A percentile compares a stretch with the other conserved stretches of the same genome.
These are phyloP conservation scores for Luffia ferchaultella DNA, from an alignment of 2,888 invertebrate species.

Conservation along the genomic window DNA sequence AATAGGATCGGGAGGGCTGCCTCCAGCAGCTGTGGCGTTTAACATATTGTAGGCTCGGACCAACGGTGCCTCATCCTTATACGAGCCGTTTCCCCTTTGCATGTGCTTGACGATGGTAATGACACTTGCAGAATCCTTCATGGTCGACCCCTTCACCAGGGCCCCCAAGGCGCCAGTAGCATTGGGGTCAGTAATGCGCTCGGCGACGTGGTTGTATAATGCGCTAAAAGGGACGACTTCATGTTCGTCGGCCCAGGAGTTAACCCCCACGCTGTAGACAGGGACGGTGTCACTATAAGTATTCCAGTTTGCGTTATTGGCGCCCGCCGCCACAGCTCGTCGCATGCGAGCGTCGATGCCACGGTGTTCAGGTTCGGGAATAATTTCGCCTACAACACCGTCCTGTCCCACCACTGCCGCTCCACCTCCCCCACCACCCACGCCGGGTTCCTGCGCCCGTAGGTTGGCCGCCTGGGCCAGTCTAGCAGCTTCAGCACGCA, in stretches of 20 bases:
- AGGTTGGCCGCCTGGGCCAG: too few species aligned
- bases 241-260: background rate
- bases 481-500: too few species aligned
- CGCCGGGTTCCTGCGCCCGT: too few species aligned
- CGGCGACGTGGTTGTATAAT: constrained; percentile 6
- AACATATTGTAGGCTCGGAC: background rate
- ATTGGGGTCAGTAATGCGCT: constrained; percentile 7
- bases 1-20: background rate
- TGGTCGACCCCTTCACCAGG: constrained; percentile 6
- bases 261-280: constrained; percentile 7
- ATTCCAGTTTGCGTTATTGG: too few species aligned
- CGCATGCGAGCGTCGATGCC: too few species aligned
- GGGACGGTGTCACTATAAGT: constrained; percentile 5
- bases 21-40: background rate
- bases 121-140: constrained; percentile 9
- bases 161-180: constrained; percentile 7
- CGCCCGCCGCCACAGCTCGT: too few species aligned
- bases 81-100: background rate
- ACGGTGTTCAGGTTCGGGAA: too few species aligned
- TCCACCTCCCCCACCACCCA: too few species aligned
- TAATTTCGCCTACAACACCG: too few species aligned
- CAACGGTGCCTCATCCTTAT: constrained; percentile 1
- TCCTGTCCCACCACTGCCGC: too few species aligned
- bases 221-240: constrained; percentile 4
- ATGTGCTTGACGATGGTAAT: constrained; percentile 9